A percentile compares a stretch with the other conserved stretches of the same genome.
These are phyloP conservation scores for Spheniscus humboldti DNA, from an alignment of 2,797 vertebrate species.

Conservation along the genomic window DNA sequence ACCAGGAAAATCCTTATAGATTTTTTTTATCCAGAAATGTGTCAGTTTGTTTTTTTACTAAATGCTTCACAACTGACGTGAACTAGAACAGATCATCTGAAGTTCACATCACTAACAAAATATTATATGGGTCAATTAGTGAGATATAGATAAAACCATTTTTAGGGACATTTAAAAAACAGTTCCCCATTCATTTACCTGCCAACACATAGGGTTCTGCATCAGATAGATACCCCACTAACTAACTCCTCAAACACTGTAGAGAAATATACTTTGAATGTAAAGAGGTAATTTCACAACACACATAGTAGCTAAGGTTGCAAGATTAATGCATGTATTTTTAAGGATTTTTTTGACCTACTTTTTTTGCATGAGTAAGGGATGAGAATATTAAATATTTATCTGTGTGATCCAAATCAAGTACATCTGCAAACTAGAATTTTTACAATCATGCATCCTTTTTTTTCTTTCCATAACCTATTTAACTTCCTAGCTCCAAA, in stretches of 20 bases:
- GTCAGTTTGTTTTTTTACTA: neutral
- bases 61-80: neutral
- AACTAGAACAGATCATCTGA: neutral
- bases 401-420: neutral
- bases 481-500: neutral
- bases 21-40: neutral
- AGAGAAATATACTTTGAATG: neutral
- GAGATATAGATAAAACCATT: neutral
- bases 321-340: neutral
- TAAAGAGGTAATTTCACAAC: neutral
- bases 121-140: neutral
- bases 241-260: neutral
- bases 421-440: neutral
- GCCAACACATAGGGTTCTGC: neutral
- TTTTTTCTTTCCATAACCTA: neutral
- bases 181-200: neutral
- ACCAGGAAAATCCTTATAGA: neutral
- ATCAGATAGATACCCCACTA: neutral
- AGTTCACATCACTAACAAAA: neutral
- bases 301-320: neutral
- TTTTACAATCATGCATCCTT: neutral
- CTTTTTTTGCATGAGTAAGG: neutral
- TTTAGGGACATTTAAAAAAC: neutral
- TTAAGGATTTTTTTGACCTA: neutral
- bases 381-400: neutral